Evolutionary conservation across 2,797 vertebrate species (phyloP), one percentile per base, ranked within the genome.

Genomic region (Orientallactaga sibirica): DNA sequence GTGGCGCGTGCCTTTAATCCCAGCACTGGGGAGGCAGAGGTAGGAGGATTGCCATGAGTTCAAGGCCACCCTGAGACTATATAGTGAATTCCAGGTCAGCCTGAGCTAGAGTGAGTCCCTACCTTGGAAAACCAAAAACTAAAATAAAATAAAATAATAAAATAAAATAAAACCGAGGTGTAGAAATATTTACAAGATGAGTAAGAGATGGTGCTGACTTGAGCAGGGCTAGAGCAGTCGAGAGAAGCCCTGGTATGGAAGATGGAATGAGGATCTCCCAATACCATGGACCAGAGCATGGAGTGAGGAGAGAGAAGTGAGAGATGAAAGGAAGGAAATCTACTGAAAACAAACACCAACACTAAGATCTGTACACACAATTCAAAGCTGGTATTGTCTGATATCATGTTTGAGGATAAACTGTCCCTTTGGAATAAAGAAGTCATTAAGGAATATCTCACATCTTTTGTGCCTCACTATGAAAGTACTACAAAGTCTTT

Each of bases 111-210:
- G 33, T 37, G 33, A 37, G 33, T 37, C 33, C 33, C 33, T 37
- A 37, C 33, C 33, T 37, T 37, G 33, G 33, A 37, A 37, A 37
- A 37, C 33, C 33, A 37, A 37, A 37, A 37, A 37, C 2, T 37
- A 37, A 37, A 37, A 2, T 37, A 37, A 37, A 37, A 37, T 37
- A 37, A 37, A 37, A 37, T 61, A 33, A 94, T 37, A 37, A 92
- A 88, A 24, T 20, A 55, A 58, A 70, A 70, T 3, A 62, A 64
- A 64, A 64, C 22, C 4, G 5, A 58, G 16, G 33, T 41, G 33
- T 55, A 11, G 29, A 5, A 24, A 61, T 88, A 83, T 95, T 92
- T 74, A 41, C 66, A 90, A 88, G 12, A 74, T 70, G 90, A 24
- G 27, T 19, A 68, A 73, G 33, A 93, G 2, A 64, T 29, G 12